Conservation (phyloP, 2,888 invertebrate genomes). For the Eristalis arbustorum region DNA sequence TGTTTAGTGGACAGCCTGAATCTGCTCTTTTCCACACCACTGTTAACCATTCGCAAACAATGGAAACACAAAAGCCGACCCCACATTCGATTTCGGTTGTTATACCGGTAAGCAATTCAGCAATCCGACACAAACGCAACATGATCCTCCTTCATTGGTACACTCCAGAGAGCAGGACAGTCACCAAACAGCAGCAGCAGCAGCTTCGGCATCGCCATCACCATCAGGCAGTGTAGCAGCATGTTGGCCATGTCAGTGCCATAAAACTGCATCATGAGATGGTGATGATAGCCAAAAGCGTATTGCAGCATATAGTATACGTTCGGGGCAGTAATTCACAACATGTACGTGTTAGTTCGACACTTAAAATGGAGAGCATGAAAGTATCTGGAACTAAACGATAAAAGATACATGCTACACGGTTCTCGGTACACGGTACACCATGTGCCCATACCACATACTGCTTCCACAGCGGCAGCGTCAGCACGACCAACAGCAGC, state of each 20-base stretch:
- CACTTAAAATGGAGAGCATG: slow-evolving; percentile 70
- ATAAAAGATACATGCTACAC: slow-evolving; percentile 51
- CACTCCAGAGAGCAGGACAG: not conserved
- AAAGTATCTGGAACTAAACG: slow-evolving; percentile 70
- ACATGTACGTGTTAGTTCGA: slow-evolving; percentile 67
- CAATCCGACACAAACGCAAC: slow-evolving; percentile 4
- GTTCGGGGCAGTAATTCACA: slow-evolving; percentile 65
- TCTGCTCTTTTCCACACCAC: not conserved
- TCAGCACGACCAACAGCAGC: slow-evolving; percentile 29
- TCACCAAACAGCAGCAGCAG: not conserved
- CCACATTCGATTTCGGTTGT: slow-evolving; percentile 18
- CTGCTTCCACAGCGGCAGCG: slow-evolving; percentile 11
- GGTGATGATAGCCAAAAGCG: slow-evolving; percentile 66
- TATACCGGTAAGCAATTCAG: slow-evolving; percentile 10
- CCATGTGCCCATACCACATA: slow-evolving; percentile 35
- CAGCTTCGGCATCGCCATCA: not conserved
- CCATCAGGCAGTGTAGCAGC: slow-evolving; percentile 29
- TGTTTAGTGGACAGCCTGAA: not conserved
- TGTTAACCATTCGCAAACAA: not conserved
- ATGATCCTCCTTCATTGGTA: slow-evolving; percentile 15
- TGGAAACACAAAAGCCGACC: not conserved
- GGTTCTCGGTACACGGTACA: not conserved
- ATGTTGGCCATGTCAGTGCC: slow-evolving; percentile 50
- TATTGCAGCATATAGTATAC: not conserved
- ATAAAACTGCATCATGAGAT: slow-evolving; percentile 64